Conservation (phyloP, 2,113 vertebrate genomes). For the Oophaga pumilio region DNA sequence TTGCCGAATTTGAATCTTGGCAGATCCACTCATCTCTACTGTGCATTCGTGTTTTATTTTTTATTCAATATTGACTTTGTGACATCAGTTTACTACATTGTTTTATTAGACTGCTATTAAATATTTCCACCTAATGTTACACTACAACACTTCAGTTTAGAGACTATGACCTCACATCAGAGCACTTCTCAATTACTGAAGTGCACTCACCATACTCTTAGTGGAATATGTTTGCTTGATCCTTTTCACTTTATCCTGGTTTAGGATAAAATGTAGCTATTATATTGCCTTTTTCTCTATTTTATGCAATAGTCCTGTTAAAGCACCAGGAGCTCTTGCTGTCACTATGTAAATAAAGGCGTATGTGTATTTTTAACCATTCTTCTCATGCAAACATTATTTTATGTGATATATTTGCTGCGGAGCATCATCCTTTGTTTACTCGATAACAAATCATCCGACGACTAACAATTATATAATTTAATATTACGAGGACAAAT, state of each 20-base stretch:
- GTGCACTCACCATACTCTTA: not conserved
- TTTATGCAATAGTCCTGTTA: not conserved
- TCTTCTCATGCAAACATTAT: not conserved
- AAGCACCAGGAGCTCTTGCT: not conserved
- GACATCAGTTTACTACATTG: not conserved
- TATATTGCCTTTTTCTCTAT: not conserved
- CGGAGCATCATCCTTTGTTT: not conserved
- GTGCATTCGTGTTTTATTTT: too few species aligned
- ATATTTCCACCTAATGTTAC: not conserved
- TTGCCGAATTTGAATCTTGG: too few species aligned
- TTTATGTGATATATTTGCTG: not conserved
- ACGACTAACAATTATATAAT: slow-evolving; percentile 20
- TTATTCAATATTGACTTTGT: not conserved
- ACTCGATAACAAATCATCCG: not conserved
- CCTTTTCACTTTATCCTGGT: not conserved
- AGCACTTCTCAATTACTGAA: slow-evolving; percentile 1
- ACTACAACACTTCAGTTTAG: not conserved
- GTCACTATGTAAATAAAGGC: not conserved
- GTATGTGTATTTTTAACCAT: not conserved
- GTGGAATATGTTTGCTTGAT: not conserved
- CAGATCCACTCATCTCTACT: too few species aligned
- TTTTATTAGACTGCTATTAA: too few species aligned
- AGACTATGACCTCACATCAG: not conserved
- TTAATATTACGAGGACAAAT: not conserved
- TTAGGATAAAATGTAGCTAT: not conserved